phyloP scores from a whole-genome alignment of 2,113 vertebrate species.

The Indicator maculatus region DNA sequence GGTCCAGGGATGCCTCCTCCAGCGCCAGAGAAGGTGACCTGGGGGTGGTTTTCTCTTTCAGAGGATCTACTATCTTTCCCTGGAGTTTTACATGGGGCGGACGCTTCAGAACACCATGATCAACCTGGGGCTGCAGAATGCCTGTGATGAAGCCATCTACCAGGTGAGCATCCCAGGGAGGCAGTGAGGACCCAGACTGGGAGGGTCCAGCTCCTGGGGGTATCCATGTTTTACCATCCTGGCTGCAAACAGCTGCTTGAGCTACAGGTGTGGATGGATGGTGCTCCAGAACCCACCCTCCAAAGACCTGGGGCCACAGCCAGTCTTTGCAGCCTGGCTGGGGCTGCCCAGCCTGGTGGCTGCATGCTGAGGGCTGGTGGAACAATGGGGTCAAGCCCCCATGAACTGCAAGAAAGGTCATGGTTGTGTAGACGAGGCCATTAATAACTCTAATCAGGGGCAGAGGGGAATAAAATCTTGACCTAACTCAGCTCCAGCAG shows the following conservation, averaged over 20 bases:
- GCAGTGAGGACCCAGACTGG: rapidly evolving
- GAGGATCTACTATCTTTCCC: constrained; percentile 95
- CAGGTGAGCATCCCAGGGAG: constrained; percentile 78
- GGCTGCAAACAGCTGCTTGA: neutral
- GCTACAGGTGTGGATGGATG: rapidly evolving
- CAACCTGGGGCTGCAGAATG: constrained; percentile 94
- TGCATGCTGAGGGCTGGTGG: neutral
- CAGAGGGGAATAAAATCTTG: neutral
- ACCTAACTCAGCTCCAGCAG: neutral
- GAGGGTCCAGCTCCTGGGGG: neutral
- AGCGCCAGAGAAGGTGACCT: neutral
- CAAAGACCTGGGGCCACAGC: neutral
- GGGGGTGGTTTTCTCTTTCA: constrained; percentile 36
- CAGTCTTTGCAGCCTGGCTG: rapidly evolving
- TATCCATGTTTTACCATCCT: neutral
- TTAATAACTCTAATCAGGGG: neutral
- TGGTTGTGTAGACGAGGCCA: neutral
- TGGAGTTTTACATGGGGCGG: constrained; percentile 98
- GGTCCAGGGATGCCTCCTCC: neutral
- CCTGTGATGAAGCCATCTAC: constrained; percentile 94
- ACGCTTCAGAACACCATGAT: constrained; percentile 97
- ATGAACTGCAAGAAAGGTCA: neutral
- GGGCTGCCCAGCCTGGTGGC: neutral
- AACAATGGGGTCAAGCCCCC: neutral
- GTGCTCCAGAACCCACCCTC: neutral